Percentiles rank a stretch among this genome's conserved stretches.
phyloP scores from a whole-genome alignment of 1,140 invertebrate genomes.

The Periplaneta americana region DNA sequence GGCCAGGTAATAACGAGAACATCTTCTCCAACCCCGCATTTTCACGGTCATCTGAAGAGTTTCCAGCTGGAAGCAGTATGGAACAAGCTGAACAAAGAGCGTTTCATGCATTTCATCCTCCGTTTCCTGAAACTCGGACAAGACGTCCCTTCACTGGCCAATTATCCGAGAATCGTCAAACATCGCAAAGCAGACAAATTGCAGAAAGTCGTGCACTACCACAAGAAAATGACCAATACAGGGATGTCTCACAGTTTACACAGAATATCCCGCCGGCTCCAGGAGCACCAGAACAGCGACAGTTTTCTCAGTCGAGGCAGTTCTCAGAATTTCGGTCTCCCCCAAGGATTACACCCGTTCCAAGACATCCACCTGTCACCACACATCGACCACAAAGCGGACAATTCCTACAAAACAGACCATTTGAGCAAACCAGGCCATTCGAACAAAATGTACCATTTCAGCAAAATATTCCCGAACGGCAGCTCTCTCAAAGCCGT shows the following conservation, averaged over 20 bases:
- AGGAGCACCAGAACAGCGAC: not conserved
- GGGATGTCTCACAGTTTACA: not conserved
- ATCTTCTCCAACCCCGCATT: no score
- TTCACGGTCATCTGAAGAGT: not conserved
- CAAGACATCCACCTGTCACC: not conserved
- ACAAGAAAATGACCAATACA: no score
- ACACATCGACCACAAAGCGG: not conserved
- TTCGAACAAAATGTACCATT: not conserved
- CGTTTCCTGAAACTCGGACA: not conserved
- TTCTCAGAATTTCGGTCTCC: not conserved
- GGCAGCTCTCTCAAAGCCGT: slow-evolving; percentile 18
- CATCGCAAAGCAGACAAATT: no score
- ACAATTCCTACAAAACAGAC: not conserved
- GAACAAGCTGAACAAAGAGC: not conserved
- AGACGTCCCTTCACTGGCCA: not conserved
- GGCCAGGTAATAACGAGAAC: no score
- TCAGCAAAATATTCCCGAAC: not conserved
- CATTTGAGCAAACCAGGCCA: not conserved
- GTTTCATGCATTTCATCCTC: not conserved
- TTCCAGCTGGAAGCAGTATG: not conserved
- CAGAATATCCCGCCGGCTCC: not conserved
- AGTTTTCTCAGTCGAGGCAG: not conserved
- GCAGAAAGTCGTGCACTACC: no score
- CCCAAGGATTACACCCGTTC: not conserved
- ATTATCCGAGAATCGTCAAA: not conserved